These are phyloP conservation scores for Aphidius colemani DNA, from an alignment of 2,888 invertebrate species.

Conservation along the genomic window DNA sequence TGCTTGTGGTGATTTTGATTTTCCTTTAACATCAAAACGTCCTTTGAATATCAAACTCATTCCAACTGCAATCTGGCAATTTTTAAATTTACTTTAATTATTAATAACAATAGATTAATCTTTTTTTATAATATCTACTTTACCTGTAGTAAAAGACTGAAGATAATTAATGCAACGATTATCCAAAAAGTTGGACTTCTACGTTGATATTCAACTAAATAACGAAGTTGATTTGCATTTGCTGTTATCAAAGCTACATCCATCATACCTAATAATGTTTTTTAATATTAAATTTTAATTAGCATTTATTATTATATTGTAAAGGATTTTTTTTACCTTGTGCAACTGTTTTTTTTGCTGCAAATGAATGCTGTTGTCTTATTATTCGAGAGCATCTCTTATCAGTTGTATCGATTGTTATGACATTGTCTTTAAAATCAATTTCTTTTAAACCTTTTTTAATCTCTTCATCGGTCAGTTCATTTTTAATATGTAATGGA, in stretches of 20 bases:
- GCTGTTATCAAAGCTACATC: constrained; percentile 73
- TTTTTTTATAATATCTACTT: not conserved
- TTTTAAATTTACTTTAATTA: not conserved
- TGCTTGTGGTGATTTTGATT: constrained; percentile 61
- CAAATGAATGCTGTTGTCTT: constrained; percentile 57
- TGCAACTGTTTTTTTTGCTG: constrained; percentile 67
- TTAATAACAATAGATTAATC: not conserved
- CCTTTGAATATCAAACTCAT: constrained; percentile 69
- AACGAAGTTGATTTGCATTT: constrained; percentile 73
- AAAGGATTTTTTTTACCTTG: constrained; percentile 58
- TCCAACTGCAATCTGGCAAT: constrained; percentile 63
- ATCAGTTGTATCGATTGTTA: constrained; percentile 42
- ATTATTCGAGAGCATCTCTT: constrained; percentile 32
- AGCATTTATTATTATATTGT: too few species aligned
- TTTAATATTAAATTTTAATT: too few species aligned
- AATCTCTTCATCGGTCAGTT: not conserved
- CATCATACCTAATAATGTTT: constrained; percentile 62
- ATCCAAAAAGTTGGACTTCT: constrained; percentile 65
- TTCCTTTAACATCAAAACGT: constrained; percentile 62
- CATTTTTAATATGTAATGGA: not conserved
- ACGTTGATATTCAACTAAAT: constrained; percentile 67
- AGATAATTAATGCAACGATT: constrained; percentile 64
- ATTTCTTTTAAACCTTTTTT: constrained; percentile 27
- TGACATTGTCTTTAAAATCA: constrained; percentile 30
- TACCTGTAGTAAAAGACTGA: constrained; percentile 69